Evolutionary conservation across 1,140 invertebrate species (phyloP), one percentile per base, ranked within the genome.

Genomic region (Hylaeus volcanicus): DNA sequence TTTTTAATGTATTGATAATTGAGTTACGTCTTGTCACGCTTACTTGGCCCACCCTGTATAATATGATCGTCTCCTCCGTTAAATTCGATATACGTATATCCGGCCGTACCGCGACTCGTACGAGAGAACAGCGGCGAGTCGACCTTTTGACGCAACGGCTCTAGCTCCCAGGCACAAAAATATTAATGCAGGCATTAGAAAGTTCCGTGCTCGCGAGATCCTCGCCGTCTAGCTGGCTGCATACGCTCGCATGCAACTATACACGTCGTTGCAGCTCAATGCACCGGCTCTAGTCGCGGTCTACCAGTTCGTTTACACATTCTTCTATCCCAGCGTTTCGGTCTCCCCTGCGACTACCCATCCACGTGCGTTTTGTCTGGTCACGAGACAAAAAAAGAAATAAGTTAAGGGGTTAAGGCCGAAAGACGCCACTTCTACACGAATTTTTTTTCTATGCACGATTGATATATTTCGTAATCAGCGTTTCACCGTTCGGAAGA

Each of bases 171-270:
- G 85, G 85, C 87, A 87, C 64, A 87, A 88, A 87, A 88, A 88
- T 87, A 85, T 86, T 88, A 87, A 88, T 89, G 82, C 82, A 86
- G 86, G 86, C 88, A 89, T 88, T 89, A 89, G 88, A 89, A 89
- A 89, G 88, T 89, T 86, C 76, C 86, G 77, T 79, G 85, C 73
- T 74, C 75, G 81, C 86, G 78, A 86, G 86, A 87, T 87, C 84
- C 81, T 81, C 85, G 84, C 53, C 84, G 75, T 78, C 73, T 43
- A 26, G 53, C 12, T 26, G 15, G 65, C 37, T 61, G 70, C 68
- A 51, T 45, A 43, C 60, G 55, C 39, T 41, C 3, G 5, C 37
- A 26, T 70, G 71, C 76, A 53, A 43, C 8, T 9, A 9, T 43
- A 45, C 48, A 48, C 72, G 77, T 79, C 56, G 66, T 55, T 66